Percentiles rank a stretch among this genome's conserved stretches.
These are phyloP conservation scores for Amphipyra berbera DNA, from an alignment of 2,888 invertebrate genomes.

Conservation along the genomic window DNA sequence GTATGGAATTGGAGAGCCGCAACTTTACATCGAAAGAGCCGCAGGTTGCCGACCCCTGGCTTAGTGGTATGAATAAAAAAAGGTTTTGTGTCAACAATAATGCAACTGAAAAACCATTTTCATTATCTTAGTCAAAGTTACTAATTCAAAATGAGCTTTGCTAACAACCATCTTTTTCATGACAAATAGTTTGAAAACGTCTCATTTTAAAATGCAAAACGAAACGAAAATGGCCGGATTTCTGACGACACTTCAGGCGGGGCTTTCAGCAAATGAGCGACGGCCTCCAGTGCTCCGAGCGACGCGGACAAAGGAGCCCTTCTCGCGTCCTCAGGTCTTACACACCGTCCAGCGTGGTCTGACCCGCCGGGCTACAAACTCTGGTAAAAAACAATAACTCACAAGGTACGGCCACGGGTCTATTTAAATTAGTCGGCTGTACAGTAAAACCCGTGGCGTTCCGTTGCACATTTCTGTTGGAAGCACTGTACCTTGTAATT, in stretches of 20 bases:
- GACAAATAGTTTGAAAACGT: conserved; percentile 48
- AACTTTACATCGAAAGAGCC: no score
- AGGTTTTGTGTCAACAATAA: conserved; percentile 10
- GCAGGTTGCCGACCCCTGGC: no score
- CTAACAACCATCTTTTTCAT: conserved; percentile 4
- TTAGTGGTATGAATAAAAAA: conserved; percentile 10
- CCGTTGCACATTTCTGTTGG: conserved; percentile 72
- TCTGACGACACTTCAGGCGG: conserved; percentile 76
- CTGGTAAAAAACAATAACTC: conserved; percentile 60
- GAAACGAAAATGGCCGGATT: conserved; percentile 76
- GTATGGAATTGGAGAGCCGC: no score
- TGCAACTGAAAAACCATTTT: conserved; percentile 14
- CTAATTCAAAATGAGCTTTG: conserved; percentile 8
- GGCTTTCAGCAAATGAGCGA: conserved; percentile 86
- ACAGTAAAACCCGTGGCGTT: conserved; percentile 58
- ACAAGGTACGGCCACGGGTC: conserved; percentile 62
- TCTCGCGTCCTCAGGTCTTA: conserved; percentile 69
- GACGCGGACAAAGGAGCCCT: conserved; percentile 76
- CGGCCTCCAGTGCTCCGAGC: conserved; percentile 68
- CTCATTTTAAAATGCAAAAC: conserved; percentile 67
- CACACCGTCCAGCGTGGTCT: conserved; percentile 35
- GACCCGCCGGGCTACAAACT: conserved; percentile 50
- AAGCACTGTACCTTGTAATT: conserved; percentile 53
- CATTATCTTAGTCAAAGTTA: not conserved
- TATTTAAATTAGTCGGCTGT: conserved; percentile 62